Evolutionary conservation across 1,140 invertebrate species (phyloP).

Genomic region (Sycophila sp.): DNA sequence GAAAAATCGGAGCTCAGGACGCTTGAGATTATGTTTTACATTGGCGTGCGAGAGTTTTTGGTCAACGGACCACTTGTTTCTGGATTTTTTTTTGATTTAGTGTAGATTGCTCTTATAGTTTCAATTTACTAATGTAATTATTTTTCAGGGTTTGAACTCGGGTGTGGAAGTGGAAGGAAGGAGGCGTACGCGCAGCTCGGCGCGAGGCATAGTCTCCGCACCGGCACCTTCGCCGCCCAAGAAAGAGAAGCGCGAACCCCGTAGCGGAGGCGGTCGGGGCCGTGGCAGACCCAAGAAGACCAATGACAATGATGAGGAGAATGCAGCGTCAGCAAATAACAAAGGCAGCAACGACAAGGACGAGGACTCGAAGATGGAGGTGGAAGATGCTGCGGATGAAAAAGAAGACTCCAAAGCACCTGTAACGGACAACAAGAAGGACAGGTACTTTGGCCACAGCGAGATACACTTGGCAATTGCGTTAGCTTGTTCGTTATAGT

Average conservation of each 20-base stretch:
- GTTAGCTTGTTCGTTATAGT: background rate
- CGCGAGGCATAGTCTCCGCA: slow-evolving; percentile 56
- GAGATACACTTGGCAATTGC: background rate
- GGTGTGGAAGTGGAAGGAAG: slow-evolving; percentile 62
- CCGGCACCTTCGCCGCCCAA: slow-evolving; percentile 63
- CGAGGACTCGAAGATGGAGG: slow-evolving; percentile 60
- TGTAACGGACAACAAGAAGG: slow-evolving; percentile 27
- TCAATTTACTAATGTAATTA: too few species aligned
- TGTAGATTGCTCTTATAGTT: too few species aligned
- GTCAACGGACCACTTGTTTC: too few species aligned
- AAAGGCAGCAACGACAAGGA: slow-evolving; percentile 59
- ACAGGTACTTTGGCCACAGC: slow-evolving; percentile 26
- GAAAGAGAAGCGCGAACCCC: slow-evolving; percentile 63
- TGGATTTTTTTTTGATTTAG: too few species aligned
- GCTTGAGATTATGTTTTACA: too few species aligned
- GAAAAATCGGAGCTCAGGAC: too few species aligned
- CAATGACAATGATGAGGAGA: slow-evolving; percentile 56
- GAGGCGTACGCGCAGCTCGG: slow-evolving; percentile 65
- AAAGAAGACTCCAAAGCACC: slow-evolving; percentile 43
- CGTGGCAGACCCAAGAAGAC: slow-evolving; percentile 61
- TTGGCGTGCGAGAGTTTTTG: too few species aligned
- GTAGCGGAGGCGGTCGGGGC: slow-evolving; percentile 54
- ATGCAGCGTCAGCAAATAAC: slow-evolving; percentile 57
- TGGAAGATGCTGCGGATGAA: slow-evolving; percentile 55
- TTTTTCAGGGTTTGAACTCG: slow-evolving; percentile 57